Evolutionary conservation across 2,797 vertebrate genomes (phyloP), one percentile per base, ranked within the genome.

Genomic region (Sebastes dallii): DNA sequence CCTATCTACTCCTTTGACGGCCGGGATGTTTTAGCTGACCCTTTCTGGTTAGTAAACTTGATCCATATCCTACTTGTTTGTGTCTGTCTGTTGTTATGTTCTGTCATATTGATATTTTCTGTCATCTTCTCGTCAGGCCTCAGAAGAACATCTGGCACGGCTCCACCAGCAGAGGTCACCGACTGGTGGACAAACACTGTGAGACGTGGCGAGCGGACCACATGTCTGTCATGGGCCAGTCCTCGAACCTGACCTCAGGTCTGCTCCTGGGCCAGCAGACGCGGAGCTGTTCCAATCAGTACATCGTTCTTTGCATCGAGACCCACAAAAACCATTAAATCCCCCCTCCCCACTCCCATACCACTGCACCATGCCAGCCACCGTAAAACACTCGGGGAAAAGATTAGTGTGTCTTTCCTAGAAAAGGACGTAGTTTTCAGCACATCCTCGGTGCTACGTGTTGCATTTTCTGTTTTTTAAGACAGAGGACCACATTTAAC

Each of bases 1-100:
- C 98, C 98, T 8, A 97, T 99, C 91, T 99, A 98, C 83, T 99
- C 98, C 42, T 99, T 99, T 66, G 97, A 99, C 8, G 98, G 98
- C 4, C 97, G 97, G 72, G 96, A 99, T 0, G 86, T 99, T 74
- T 96, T 99, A 94, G 96, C 95, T 0, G 96, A 99, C 89, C 96
- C 97, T 30, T 96, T 97, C 83, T 99, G 98, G 98, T 99, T 82
- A 95, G 97, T 95, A 27, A 56, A 46, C 4, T 7, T 55, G 1
- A 64, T 18, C 14, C 3, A 5, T 8, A 46, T 1, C 9, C 22
- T 46, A 0, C 12, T 7, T 62, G 1, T 82, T 66, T 50, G 12
- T 29, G 22, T 66, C 9, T 39, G n/a, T 18, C 50, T 20, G 32
- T 27, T 50, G 16, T 32, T 24, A 25, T 36, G 67, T 25, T 66